These are phyloP conservation scores for Isichthys henryi DNA, from an alignment of 2,113 vertebrate species.

Conservation along the genomic window DNA sequence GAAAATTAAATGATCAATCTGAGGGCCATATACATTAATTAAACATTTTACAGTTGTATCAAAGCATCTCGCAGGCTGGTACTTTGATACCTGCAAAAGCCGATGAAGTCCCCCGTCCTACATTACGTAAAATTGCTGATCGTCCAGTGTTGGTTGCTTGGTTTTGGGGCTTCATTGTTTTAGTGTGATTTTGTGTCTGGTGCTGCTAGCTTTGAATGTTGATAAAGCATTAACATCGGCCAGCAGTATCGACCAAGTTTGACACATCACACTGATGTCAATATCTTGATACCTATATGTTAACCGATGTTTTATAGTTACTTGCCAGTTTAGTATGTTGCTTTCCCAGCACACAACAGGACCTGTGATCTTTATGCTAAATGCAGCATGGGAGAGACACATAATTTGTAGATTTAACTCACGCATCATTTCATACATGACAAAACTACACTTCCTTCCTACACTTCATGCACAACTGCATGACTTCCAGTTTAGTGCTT, in stretches of 20 bases:
- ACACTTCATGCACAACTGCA: too few species aligned
- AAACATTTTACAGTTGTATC: not conserved
- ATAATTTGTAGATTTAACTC: too few species aligned
- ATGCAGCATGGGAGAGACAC: too few species aligned
- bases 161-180: not conserved
- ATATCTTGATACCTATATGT: not conserved
- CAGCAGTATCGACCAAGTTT: not conserved
- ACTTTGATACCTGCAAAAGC: not conserved
- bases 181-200: not conserved
- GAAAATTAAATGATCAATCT: not conserved
- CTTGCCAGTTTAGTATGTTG: too few species aligned
- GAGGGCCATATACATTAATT: not conserved
- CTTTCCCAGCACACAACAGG: too few species aligned
- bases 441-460: too few species aligned
- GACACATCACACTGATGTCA: not conserved
- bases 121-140: not conserved
- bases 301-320: not conserved
- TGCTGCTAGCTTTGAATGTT: not conserved
- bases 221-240: not conserved
- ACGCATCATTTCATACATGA: too few species aligned
- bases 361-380: too few species aligned
- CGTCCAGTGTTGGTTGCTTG: not conserved
- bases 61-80: not conserved
- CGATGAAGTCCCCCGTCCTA: not conserved
- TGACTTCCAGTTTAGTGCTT: not conserved